A percentile compares a stretch with the other conserved stretches of the same genome.
These are phyloP conservation scores for Poecilobothrus nobilitatus DNA, from an alignment of 2,888 invertebrate species.

Conservation along the genomic window DNA sequence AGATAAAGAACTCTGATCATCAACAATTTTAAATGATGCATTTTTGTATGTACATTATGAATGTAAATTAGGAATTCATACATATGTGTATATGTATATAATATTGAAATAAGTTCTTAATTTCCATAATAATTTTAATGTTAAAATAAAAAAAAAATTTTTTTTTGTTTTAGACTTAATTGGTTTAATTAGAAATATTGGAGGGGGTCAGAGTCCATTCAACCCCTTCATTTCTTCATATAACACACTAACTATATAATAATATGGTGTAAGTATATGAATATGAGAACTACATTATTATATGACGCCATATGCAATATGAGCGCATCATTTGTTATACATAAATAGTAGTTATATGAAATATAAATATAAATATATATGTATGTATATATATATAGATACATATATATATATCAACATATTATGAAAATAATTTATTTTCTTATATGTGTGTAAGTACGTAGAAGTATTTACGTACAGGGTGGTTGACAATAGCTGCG, in stretches of 20 bases:
- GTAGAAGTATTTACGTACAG: too few species aligned
- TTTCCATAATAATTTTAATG: neutral
- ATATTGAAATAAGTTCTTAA: too few species aligned
- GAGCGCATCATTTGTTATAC: neutral
- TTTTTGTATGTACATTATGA: too few species aligned
- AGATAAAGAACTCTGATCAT: too few species aligned
- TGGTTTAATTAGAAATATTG: neutral
- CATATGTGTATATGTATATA: too few species aligned
- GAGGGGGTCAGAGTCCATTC: slow-evolving; percentile 1
- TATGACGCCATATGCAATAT: neutral
- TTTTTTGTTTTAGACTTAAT: neutral
- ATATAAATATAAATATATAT: neutral
- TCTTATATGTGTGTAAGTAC: too few species aligned
- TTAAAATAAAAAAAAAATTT: neutral
- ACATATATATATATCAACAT: too few species aligned
- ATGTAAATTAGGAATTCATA: too few species aligned
- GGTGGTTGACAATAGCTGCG: too few species aligned
- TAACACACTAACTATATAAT: neutral
- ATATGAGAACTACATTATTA: neutral
- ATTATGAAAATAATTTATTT: too few species aligned
- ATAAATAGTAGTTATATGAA: neutral
- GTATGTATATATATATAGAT: neutral
- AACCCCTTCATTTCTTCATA: neutral
- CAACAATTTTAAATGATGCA: too few species aligned
- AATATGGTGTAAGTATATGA: neutral